Evolutionary conservation across 92 coral and sea anemone genomes (phyloP).

Genomic region (Heliopora coerulea): DNA sequence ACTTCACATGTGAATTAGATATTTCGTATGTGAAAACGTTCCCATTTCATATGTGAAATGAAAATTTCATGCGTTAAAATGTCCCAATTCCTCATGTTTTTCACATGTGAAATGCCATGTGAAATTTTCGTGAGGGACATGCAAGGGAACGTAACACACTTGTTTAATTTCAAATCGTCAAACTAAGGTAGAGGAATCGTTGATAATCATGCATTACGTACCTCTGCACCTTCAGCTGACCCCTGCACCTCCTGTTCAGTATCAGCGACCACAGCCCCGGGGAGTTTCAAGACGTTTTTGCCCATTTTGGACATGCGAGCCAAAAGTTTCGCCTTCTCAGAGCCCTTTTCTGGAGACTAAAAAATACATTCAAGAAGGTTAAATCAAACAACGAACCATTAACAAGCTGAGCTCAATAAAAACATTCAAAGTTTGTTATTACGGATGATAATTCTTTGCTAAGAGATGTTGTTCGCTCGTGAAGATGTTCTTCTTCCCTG

Average conservation of each 20-base stretch:
- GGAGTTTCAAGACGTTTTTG: slow-evolving; percentile 76
- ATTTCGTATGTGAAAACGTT: too few species aligned
- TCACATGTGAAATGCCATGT: too few species aligned
- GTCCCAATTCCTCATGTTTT: too few species aligned
- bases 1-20: too few species aligned
- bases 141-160: too few species aligned
- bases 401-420: neutral
- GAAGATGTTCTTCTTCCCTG: slow-evolving; percentile 59
- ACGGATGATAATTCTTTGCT: slow-evolving; percentile 84
- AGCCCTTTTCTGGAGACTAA: slow-evolving; percentile 89
- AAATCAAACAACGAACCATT: neutral
- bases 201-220: slow-evolving; percentile 6
- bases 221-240: slow-evolving; percentile 40
- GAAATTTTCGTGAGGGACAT: too few species aligned
- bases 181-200: too few species aligned
- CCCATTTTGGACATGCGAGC: slow-evolving; percentile 99
- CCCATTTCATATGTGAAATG: too few species aligned
- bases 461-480: slow-evolving; percentile 89
- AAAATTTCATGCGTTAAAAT: too few species aligned
- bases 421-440: neutral
- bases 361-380: neutral
- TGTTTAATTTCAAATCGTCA: too few species aligned
- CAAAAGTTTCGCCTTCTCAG: slow-evolving; percentile 85
- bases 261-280: slow-evolving; percentile 82
- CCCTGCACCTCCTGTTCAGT: slow-evolving; percentile 48